These are phyloP conservation scores for cattle (Bos taurus) DNA, from an alignment of 2,113 vertebrate genomes.

Conservation along the genomic window DNA sequence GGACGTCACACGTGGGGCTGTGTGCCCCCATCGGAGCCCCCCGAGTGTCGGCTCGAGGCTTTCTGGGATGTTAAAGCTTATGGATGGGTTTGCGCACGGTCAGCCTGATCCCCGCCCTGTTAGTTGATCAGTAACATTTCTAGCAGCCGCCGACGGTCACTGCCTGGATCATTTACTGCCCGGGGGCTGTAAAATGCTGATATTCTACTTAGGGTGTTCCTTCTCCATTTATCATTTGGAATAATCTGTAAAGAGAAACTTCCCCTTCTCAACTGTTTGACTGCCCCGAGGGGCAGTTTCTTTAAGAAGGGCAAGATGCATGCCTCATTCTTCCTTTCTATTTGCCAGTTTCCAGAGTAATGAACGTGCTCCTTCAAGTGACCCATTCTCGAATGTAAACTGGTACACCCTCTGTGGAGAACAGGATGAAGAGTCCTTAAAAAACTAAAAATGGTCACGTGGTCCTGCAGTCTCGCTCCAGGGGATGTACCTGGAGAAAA, in stretches of 20 bases:
- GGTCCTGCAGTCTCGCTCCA: background rate
- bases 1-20: background rate
- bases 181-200: background rate
- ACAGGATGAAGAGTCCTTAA: background rate
- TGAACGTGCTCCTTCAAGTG: background rate
- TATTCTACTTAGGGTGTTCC: background rate
- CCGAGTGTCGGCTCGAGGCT: rapidly evolving
- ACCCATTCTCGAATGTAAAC: background rate
- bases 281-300: background rate
- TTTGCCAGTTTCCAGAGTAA: background rate
- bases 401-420: background rate
- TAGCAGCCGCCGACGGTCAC: background rate
- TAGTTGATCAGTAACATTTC: too few species aligned
- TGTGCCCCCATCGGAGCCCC: background rate
- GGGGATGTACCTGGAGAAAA: background rate
- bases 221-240: background rate
- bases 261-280: too few species aligned
- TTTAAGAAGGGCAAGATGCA: background rate
- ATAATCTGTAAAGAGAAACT: background rate
- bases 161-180: background rate
- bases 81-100: rapidly evolving
- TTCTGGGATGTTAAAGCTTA: background rate
- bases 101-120: rapidly evolving
- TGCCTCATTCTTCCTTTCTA: background rate
- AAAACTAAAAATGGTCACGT: background rate